phyloP scores from a whole-genome alignment of 1,140 invertebrate species.

The Pseudomyrmex concolor region DNA sequence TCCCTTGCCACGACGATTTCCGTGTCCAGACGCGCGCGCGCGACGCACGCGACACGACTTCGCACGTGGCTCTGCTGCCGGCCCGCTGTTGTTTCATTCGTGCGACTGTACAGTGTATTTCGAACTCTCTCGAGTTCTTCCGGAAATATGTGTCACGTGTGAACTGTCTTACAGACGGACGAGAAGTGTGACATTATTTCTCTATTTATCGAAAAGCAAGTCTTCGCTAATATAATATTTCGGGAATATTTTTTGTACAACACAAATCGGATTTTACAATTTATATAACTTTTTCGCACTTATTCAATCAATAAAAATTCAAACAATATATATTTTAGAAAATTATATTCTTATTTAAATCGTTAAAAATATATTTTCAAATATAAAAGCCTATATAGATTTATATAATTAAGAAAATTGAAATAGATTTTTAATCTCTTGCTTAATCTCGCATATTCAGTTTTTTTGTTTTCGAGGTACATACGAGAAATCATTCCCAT shows the following conservation, averaged over 20 bases:
- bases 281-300: no score
- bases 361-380: neutral
- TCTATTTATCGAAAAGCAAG: no score
- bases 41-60: conserved; percentile 49
- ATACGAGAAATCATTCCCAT: no score
- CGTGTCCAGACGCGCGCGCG: conserved; percentile 21
- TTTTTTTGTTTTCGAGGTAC: neutral
- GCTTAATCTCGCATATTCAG: neutral
- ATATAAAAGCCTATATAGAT: conserved; percentile 8
- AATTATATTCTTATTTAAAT: conserved; percentile 10
- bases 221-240: neutral
- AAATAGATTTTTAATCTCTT: conserved; percentile 41
- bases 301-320: neutral
- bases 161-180: neutral
- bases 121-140: neutral
- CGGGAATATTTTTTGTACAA: neutral
- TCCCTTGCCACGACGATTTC: conserved; percentile 48
- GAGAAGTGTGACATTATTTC: neutral
- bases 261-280: no score
- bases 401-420: conserved; percentile 33
- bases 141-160: no score
- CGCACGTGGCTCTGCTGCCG: neutral
- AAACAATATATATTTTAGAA: neutral
- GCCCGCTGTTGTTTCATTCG: neutral
- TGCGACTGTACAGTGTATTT: neutral